Evolutionary conservation across 2,113 vertebrate species (phyloP).

Genomic region (Pontoporia blainvillei): DNA sequence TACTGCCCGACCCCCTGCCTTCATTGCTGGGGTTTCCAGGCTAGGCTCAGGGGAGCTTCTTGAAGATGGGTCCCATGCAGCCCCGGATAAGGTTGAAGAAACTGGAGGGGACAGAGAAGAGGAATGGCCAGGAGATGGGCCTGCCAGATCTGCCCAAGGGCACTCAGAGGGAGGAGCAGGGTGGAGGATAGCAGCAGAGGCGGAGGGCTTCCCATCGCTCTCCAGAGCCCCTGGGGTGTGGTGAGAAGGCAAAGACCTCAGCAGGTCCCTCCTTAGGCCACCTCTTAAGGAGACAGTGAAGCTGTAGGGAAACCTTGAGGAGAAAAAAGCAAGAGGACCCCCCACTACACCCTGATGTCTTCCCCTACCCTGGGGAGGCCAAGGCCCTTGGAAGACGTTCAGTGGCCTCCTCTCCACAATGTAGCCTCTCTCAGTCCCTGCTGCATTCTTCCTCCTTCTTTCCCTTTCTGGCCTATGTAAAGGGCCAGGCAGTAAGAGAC

Average conservation of each 20-base stretch:
- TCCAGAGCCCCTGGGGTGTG: not conserved
- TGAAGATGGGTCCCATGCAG: not conserved
- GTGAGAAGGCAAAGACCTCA: not conserved
- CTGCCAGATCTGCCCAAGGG: not conserved
- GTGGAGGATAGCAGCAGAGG: not conserved
- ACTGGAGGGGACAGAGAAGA: not conserved
- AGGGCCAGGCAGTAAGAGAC: constrained; percentile 55
- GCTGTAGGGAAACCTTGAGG: not conserved
- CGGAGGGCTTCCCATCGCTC: not conserved
- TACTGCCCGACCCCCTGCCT: not conserved
- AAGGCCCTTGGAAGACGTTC: not conserved
- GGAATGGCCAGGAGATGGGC: not conserved
- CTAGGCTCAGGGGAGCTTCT: not conserved
- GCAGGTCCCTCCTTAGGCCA: not conserved
- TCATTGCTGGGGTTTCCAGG: not conserved
- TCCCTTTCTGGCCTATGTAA: not conserved
- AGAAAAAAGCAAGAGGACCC: not conserved
- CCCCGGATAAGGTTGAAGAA: not conserved
- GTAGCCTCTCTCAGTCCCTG: not conserved
- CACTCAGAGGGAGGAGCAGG: not conserved
- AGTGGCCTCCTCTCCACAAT: not conserved
- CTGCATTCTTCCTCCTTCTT: not conserved
- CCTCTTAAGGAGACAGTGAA: not conserved
- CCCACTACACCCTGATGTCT: not conserved
- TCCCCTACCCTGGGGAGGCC: not conserved